These are phyloP conservation scores for Lasioglossum villosulum DNA, from an alignment of 2,888 invertebrate genomes.

Conservation along the genomic window DNA sequence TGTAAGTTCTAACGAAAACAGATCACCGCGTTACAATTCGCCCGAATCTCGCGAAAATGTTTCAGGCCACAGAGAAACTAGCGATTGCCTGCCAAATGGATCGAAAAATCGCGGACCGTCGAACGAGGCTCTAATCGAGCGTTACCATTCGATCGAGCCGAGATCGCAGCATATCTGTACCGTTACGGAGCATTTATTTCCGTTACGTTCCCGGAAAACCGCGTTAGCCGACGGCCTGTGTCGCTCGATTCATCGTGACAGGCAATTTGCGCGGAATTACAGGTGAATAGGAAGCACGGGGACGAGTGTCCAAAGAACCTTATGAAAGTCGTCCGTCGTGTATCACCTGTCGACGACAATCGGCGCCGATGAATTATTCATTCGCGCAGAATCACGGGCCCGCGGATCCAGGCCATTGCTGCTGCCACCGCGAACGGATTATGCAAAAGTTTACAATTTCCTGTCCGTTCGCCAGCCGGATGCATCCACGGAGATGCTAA, in stretches of 20 bases:
- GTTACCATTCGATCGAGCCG: constrained; percentile 16
- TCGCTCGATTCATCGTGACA: constrained; percentile 42
- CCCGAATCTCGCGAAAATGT: not conserved
- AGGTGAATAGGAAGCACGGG: not conserved
- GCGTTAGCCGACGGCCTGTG: not conserved
- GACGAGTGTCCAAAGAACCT: not conserved
- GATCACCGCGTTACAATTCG: not conserved
- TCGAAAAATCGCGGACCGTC: not conserved
- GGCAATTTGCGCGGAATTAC: constrained; percentile 43
- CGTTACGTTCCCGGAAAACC: constrained; percentile 38
- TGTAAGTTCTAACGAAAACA: too few relatives aligned
- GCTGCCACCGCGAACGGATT: constrained; percentile 1
- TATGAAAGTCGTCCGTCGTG: constrained; percentile 16
- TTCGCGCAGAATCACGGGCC: constrained; percentile 31
- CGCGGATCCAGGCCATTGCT: constrained; percentile 13
- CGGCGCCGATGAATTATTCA: constrained; percentile 55
- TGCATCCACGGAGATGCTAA: not conserved
- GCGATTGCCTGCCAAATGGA: not conserved
- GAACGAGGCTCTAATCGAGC: not conserved
- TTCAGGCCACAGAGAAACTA: not conserved
- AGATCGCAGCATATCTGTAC: constrained; percentile 29
- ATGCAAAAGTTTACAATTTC: constrained; percentile 36
- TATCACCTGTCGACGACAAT: constrained; percentile 44
- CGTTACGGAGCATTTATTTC: constrained; percentile 46
- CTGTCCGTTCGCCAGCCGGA: not conserved